These are phyloP conservation scores for Macheiramphus alcinus DNA, from an alignment of 2,113 vertebrate genomes.

Conservation along the genomic window DNA sequence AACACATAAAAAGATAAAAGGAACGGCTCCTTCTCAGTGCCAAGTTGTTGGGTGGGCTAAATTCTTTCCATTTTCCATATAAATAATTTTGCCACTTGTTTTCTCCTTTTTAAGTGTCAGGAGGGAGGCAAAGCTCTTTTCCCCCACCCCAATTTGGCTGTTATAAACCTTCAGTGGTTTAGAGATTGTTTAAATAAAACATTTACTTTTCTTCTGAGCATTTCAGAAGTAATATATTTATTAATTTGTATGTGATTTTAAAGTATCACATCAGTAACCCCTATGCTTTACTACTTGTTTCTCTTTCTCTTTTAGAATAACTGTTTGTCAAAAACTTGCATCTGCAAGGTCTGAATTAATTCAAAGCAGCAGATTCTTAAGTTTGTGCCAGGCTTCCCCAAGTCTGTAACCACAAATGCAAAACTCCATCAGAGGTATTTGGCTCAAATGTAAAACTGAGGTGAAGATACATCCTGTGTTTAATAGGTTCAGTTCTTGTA, in stretches of 20 bases:
- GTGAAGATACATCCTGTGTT: background rate
- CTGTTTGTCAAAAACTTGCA: background rate
- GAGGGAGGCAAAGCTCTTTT: background rate
- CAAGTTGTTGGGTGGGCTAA: background rate
- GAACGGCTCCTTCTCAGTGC: background rate
- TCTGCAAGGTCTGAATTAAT: background rate
- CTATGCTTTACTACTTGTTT: background rate
- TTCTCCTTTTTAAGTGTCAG: background rate
- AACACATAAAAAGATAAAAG: background rate
- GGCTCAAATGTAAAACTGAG: background rate
- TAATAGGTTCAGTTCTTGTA: background rate
- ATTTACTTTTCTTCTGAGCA: background rate
- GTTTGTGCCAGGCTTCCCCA: background rate
- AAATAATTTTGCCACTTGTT: background rate
- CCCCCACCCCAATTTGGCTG: background rate
- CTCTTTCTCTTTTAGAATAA: background rate
- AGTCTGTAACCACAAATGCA: background rate
- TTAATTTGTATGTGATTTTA: background rate
- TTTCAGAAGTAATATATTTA: background rate
- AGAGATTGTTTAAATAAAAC: background rate
- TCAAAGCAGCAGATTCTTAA: background rate
- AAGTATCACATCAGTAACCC: background rate
- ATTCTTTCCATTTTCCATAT: background rate
- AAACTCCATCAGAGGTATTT: background rate
- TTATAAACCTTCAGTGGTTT: background rate